These are phyloP conservation scores for Apamea sordens DNA, from an alignment of 2,888 invertebrate species.

Conservation along the genomic window DNA sequence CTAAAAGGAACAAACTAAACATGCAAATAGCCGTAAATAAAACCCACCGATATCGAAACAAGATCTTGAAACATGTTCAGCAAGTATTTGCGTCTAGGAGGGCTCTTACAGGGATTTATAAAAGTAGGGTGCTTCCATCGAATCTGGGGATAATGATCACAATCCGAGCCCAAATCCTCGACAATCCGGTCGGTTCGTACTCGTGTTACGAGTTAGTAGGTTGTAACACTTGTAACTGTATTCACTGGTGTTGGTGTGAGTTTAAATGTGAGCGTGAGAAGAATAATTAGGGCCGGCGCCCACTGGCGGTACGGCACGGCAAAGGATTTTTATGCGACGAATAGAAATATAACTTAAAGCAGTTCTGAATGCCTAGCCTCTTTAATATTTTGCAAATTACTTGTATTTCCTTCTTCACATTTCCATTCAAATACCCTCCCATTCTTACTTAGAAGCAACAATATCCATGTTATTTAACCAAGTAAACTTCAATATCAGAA, in stretches of 20 bases:
- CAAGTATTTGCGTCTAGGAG: slow-evolving; percentile 76
- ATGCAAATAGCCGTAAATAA: slow-evolving; percentile 74
- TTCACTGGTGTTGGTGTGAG: slow-evolving; percentile 12
- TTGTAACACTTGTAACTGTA: slow-evolving; percentile 51
- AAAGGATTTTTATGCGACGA: no score
- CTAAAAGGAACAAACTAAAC: slow-evolving; percentile 70
- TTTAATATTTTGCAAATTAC: slow-evolving; percentile 10
- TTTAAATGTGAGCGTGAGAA: slow-evolving; percentile 22
- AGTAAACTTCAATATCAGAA: slow-evolving; percentile 3
- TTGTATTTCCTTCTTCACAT: slow-evolving; percentile 8
- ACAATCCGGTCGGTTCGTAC: slow-evolving; percentile 72
- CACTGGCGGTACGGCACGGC: no score
- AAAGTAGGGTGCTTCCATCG: slow-evolving; percentile 78
- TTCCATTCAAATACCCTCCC: not conserved
- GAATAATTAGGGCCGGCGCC: slow-evolving; percentile 18
- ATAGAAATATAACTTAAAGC: no score
- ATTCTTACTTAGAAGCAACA: slow-evolving; percentile 5
- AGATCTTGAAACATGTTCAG: slow-evolving; percentile 75
- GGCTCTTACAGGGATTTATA: slow-evolving; percentile 78
- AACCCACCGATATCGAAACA: slow-evolving; percentile 72
- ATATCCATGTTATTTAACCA: slow-evolving; percentile 5
- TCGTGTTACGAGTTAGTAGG: slow-evolving; percentile 63
- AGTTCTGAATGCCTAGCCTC: not conserved
- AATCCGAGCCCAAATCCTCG: slow-evolving; percentile 77
- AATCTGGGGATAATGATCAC: slow-evolving; percentile 82